These are phyloP conservation scores for Psilopogon haemacephalus DNA, from an alignment of 2,113 vertebrate species.

Conservation along the genomic window DNA sequence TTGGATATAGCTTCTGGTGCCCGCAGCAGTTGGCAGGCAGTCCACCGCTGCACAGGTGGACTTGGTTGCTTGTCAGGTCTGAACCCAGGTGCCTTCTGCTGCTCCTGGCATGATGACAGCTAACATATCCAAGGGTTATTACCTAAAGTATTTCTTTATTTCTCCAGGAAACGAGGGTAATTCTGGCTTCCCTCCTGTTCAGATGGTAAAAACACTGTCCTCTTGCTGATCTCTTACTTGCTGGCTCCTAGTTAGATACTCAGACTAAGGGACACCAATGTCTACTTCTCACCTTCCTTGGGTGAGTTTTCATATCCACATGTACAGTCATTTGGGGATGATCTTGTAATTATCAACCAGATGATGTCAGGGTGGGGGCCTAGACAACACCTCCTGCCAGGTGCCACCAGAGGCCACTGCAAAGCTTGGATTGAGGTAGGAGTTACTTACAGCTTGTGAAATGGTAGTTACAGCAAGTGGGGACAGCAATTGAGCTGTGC, in stretches of 20 bases:
- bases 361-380: fast-evolving
- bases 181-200: background rate
- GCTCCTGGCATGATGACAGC: background rate
- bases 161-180: background rate
- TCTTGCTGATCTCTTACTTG: background rate
- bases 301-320: background rate
- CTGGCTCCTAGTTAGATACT: background rate
- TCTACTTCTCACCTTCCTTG: background rate
- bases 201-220: background rate
- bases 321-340: background rate
- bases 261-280: background rate
- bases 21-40: fast-evolving
- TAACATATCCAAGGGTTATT: background rate
- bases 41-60: background rate
- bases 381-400: background rate
- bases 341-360: background rate
- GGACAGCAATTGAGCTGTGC: background rate
- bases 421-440: background rate
- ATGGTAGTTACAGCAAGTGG: fast-evolving
- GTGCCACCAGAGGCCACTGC: background rate
- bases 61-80: background rate
- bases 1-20: background rate
- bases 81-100: background rate
- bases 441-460: background rate
- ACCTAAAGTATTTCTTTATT: background rate